A percentile compares a stretch with the other conserved stretches of the same genome.
Conservation (phyloP, 2,797 vertebrate species). For the Pseudomugil gertrudae region DNA sequence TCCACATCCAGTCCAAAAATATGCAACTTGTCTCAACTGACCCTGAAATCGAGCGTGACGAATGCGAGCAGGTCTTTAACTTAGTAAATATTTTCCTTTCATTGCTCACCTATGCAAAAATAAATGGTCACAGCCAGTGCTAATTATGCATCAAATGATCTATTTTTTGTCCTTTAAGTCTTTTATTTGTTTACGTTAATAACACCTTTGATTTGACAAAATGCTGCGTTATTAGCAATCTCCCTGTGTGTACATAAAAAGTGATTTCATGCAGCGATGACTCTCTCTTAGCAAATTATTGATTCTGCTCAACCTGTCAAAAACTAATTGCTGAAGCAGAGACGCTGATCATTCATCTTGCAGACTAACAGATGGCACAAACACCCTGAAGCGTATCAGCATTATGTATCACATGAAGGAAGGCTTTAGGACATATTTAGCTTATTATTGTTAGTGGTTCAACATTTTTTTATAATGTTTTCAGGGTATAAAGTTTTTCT, state of each 20-base stretch:
- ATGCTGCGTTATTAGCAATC: slow-evolving; percentile 12
- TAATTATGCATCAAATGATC: slow-evolving; percentile 2
- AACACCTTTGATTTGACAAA: slow-evolving; percentile 25
- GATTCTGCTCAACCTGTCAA: slow-evolving; percentile 64
- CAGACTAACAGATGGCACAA: slow-evolving; percentile 62
- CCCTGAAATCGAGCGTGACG: too few species aligned
- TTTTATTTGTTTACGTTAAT: slow-evolving; percentile 36
- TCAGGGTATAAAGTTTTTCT: too few species aligned
- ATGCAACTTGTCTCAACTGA: too few species aligned
- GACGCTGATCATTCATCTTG: slow-evolving; percentile 58
- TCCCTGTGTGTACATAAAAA: slow-evolving; percentile 26
- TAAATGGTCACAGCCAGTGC: background rate
- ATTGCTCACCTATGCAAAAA: background rate
- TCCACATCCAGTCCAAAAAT: too few species aligned
- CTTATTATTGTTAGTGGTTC: background rate
- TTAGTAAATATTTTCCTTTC: too few species aligned
- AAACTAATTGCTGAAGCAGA: slow-evolving; percentile 57
- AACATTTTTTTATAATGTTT: background rate
- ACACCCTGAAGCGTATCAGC: slow-evolving; percentile 47
- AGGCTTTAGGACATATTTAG: background rate
- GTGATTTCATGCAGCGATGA: slow-evolving; percentile 44
- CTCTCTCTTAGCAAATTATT: slow-evolving; percentile 49
- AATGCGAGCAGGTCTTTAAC: too few species aligned
- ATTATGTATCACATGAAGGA: slow-evolving; percentile 9
- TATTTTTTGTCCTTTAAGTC: background rate